Evolutionary conservation across 1,140 invertebrate genomes (phyloP).

Genomic region (Papilio machaon): DNA sequence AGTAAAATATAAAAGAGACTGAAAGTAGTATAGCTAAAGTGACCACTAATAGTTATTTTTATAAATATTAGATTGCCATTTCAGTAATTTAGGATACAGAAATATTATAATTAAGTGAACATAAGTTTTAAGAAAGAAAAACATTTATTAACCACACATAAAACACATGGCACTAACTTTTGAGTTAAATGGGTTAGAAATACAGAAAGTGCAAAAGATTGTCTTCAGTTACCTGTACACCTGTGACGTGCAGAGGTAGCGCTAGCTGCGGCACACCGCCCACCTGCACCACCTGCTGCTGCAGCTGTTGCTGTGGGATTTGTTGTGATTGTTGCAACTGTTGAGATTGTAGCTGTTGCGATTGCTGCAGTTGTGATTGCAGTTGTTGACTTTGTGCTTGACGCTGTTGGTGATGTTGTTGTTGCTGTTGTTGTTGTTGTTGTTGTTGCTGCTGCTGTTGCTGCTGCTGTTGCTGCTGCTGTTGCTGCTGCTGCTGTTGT

Average conservation of each 20-base stretch:
- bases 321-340: constrained; percentile 65
- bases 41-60: no score
- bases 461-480: constrained; percentile 62
- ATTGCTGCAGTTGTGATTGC: constrained; percentile 55
- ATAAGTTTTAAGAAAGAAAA: no score
- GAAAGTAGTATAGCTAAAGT: no score
- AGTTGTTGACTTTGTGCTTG: constrained; percentile 55
- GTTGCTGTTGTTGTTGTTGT: not conserved
- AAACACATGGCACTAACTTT: not conserved
- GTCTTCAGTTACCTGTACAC: constrained; percentile 51
- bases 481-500: constrained; percentile 62
- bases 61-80: no score
- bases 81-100: no score
- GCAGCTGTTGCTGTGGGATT: constrained; percentile 62
- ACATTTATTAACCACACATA: no score
- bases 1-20: not conserved
- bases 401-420: constrained; percentile 51
- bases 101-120: no score
- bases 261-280: constrained; percentile 74
- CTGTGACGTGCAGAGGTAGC: constrained; percentile 71
- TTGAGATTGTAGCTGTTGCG: constrained; percentile 58
- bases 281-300: constrained; percentile 71
- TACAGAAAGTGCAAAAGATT: no score
- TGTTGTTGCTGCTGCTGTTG: not conserved
- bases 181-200: not conserved